Evolutionary conservation across 1,140 invertebrate genomes (phyloP).

Genomic region (Belonocnema kinseyi): DNA sequence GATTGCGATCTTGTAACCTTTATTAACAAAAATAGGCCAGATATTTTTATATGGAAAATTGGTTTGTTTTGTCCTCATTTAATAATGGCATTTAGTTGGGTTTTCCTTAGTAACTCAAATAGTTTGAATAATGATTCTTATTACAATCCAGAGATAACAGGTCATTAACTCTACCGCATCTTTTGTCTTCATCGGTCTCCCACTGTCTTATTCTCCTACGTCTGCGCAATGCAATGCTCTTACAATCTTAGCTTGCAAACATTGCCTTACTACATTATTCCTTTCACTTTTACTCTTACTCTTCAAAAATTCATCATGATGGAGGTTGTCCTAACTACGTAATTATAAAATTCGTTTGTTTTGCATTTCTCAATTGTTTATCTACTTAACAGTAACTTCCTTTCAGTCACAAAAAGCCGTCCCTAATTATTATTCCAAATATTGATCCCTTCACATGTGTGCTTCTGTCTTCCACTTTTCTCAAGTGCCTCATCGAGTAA

Average conservation of each 20-base stretch:
- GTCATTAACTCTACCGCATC: constrained; percentile 70
- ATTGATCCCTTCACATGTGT: constrained; percentile 20
- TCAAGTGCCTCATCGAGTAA: constrained; percentile 7
- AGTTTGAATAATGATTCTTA: constrained; percentile 12
- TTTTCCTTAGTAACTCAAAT: neutral
- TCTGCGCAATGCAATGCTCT: neutral
- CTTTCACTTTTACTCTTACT: neutral
- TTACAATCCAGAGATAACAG: constrained; percentile 60
- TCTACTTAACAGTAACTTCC: neutral
- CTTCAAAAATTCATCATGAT: neutral
- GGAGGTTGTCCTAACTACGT: no score
- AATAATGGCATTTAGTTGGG: neutral
- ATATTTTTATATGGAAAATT: neutral
- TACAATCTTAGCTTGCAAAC: neutral
- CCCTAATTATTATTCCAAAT: constrained; percentile 4
- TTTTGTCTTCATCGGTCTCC: constrained; percentile 59
- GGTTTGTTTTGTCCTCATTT: neutral
- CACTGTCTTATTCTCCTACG: constrained; percentile 3
- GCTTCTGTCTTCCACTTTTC: constrained; percentile 16
- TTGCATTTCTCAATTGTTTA: neutral
- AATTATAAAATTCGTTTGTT: neutral
- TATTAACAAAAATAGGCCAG: neutral
- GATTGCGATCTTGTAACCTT: neutral
- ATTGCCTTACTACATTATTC: neutral
- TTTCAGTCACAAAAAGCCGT: neutral